These are phyloP conservation scores for Champsocephalus esox DNA, from an alignment of 2,797 vertebrate genomes.

Conservation along the genomic window DNA sequence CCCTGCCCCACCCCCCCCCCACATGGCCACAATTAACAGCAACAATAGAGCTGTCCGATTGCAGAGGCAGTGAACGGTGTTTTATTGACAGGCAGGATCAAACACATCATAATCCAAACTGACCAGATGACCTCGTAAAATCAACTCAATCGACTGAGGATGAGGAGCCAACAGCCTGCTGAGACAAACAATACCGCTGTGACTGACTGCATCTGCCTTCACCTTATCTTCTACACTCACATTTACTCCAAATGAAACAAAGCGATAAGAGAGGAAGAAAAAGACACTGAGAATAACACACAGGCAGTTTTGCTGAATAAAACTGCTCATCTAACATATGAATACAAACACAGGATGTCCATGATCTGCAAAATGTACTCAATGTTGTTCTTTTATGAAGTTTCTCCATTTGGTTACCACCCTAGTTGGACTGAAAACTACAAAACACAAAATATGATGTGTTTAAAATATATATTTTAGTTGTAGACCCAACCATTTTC, in stretches of 20 bases:
- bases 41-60: conserved; percentile 56
- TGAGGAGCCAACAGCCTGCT: conserved; percentile 23
- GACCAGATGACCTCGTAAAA: conserved; percentile 61
- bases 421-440: not conserved
- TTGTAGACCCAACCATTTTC: not conserved
- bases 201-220: conserved; percentile 21
- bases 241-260: conserved; percentile 22
- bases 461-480: not conserved
- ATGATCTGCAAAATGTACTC: not conserved
- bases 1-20: conserved; percentile 18
- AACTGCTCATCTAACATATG: conserved; percentile 26
- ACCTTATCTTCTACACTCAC: conserved; percentile 39
- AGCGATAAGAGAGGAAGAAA: not conserved
- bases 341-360: not conserved
- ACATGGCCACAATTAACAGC: conserved; percentile 57
- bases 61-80: conserved; percentile 43
- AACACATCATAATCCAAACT: conserved; percentile 71
- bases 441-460: not conserved
- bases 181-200: conserved; percentile 7
- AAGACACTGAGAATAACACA: conserved; percentile 21
- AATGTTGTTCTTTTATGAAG: not conserved
- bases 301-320: conserved; percentile 33
- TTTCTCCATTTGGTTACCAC: no score
- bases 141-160: conserved; percentile 55
- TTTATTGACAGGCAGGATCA: conserved; percentile 68